A percentile compares a stretch with the other conserved stretches of the same genome.
These are phyloP conservation scores for Drosophila sordidula DNA, from an alignment of 2,888 invertebrate genomes.

Conservation along the genomic window DNA sequence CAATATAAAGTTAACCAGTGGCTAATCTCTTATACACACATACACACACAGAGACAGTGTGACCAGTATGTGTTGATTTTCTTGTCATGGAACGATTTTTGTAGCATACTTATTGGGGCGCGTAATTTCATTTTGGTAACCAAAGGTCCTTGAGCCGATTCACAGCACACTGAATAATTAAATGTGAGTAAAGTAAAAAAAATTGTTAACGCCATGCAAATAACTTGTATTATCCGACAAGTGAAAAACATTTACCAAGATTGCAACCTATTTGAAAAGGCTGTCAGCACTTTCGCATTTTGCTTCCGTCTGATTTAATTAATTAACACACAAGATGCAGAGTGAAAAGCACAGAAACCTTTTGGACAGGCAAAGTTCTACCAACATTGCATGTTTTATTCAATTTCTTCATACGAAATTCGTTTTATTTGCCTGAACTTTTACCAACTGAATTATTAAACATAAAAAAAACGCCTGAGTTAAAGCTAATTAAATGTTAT, in stretches of 20 bases:
- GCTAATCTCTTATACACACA: constrained; percentile 13
- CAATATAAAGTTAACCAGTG: constrained; percentile 8
- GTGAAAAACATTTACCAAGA: no score
- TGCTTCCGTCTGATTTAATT: neutral
- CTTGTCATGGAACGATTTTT: constrained; percentile 7
- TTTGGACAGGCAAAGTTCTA: neutral
- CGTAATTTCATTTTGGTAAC: neutral
- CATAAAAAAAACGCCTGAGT: neutral
- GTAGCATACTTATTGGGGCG: constrained; percentile 41
- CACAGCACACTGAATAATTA: neutral
- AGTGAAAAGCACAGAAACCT: neutral
- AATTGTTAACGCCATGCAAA: no score
- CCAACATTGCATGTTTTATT: neutral
- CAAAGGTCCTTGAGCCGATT: neutral
- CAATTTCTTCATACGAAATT: neutral
- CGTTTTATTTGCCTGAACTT: neutral
- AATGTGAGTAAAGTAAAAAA: neutral
- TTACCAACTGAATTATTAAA: neutral
- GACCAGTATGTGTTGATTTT: neutral
- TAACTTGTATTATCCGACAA: no score
- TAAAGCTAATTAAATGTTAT: neutral
- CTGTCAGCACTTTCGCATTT: no score
- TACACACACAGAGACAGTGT: neutral
- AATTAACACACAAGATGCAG: neutral
- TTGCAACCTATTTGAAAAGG: no score